Evolutionary conservation across 2,888 invertebrate genomes (phyloP).

Genomic region (Volucella zonaria): DNA sequence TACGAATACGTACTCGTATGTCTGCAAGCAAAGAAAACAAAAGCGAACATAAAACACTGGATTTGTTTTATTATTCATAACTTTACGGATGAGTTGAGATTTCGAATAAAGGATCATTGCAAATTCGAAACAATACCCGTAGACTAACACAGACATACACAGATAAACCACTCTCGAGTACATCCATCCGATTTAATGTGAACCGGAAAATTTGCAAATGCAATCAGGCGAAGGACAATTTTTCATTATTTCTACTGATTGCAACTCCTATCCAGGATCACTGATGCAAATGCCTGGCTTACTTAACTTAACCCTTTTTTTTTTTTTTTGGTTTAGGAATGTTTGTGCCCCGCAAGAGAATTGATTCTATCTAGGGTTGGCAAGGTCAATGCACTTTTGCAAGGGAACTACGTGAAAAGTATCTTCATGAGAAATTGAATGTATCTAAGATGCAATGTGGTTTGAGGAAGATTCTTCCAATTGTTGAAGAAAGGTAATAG

Average conservation of each 20-base stretch:
- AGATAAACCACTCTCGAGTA: constrained; percentile 20
- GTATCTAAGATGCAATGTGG: constrained; percentile 26
- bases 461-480: constrained; percentile 33
- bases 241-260: constrained; percentile 68
- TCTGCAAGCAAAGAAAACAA: constrained; percentile 56
- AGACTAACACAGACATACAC: constrained; percentile 21
- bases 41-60: constrained; percentile 46
- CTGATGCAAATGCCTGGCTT: constrained; percentile 55
- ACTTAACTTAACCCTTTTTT: constrained; percentile 66
- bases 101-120: constrained; percentile 67
- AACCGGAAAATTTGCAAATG: constrained; percentile 76
- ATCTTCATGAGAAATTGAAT: constrained; percentile 65
- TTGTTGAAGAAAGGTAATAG: not conserved
- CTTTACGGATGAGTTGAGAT: constrained; percentile 76
- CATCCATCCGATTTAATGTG: constrained; percentile 77
- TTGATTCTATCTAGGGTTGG: not conserved
- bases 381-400: constrained; percentile 62
- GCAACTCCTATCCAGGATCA: constrained; percentile 61
- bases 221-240: constrained; percentile 71
- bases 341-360: constrained; percentile 5
- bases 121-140: constrained; percentile 59
- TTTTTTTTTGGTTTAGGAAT: constrained; percentile 23
- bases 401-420: constrained; percentile 29
- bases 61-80: constrained; percentile 76
- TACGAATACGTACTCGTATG: constrained; percentile 23